These are phyloP conservation scores for Aspidiotus rigidus DNA, from an alignment of 2,888 invertebrate genomes.

Conservation along the genomic window DNA sequence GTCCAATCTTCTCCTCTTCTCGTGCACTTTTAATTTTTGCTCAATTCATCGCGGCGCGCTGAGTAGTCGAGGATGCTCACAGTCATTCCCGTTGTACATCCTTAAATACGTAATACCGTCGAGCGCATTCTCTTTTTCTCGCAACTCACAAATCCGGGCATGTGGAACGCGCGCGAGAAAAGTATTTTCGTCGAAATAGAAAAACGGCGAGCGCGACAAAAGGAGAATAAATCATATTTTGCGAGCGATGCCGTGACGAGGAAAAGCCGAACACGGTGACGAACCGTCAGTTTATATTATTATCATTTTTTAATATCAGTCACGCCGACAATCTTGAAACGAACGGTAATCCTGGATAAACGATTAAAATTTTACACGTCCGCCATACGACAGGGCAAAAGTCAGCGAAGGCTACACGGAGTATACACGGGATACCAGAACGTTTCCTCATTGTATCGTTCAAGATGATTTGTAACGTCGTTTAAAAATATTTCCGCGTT, in stretches of 20 bases:
- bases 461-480: slow-evolving; percentile 23
- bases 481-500: slow-evolving; percentile 11
- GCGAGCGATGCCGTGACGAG: background rate
- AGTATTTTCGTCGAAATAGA: no score
- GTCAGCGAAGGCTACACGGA: background rate
- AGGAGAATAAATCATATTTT: background rate
- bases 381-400: background rate
- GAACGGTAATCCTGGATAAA: background rate
- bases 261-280: background rate
- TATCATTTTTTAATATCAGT: background rate
- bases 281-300: background rate
- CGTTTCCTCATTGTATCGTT: background rate
- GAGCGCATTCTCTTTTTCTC: no score
- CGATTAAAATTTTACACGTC: background rate
- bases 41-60: background rate
- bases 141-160: no score
- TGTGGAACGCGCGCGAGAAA: no score
- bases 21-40: slow-evolving; percentile 5
- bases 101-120: no score
- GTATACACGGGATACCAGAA: no score
- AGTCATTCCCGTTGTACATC: no score
- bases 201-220: background rate
- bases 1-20: background rate
- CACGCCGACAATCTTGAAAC: background rate
- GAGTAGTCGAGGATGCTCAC: no score